Evolutionary conservation across 2,888 invertebrate genomes (phyloP).

Genomic region (Drosophila mimica): DNA sequence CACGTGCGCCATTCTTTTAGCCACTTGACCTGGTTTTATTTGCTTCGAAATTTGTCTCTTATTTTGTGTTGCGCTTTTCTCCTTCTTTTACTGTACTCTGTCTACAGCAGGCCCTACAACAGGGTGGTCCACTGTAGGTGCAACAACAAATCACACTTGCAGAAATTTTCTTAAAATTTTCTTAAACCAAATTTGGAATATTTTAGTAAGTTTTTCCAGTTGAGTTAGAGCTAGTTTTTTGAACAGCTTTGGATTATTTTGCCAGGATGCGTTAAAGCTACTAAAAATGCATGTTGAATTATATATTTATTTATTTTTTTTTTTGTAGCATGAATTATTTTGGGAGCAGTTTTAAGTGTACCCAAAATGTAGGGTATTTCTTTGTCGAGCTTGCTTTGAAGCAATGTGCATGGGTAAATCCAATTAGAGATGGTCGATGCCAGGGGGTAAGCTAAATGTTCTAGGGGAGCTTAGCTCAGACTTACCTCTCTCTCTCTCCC

Average conservation of each 20-base stretch:
- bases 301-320: neutral
- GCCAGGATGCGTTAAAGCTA: neutral
- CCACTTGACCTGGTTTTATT: slow-evolving; percentile 76
- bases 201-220: neutral
- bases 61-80: slow-evolving; percentile 10
- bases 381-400: slow-evolving; percentile 5
- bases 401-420: slow-evolving; percentile 48
- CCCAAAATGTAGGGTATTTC: slow-evolving; percentile 13
- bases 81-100: slow-evolving; percentile 4
- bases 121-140: neutral
- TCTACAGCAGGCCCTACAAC: neutral
- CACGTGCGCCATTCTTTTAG: slow-evolving; percentile 46
- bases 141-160: neutral
- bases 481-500: slow-evolving; percentile 28
- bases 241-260: neutral
- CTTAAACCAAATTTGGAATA: neutral
- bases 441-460: neutral
- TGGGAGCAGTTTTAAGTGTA: neutral
- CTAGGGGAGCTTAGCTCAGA: neutral
- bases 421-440: slow-evolving; percentile 56
- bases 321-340: neutral
- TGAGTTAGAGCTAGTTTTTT: neutral
- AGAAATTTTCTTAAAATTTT: neutral
- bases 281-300: neutral
- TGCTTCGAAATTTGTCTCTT: slow-evolving; percentile 22